Conservation (phyloP, 2,113 vertebrate species). For the Dromiciops gliroides region DNA sequence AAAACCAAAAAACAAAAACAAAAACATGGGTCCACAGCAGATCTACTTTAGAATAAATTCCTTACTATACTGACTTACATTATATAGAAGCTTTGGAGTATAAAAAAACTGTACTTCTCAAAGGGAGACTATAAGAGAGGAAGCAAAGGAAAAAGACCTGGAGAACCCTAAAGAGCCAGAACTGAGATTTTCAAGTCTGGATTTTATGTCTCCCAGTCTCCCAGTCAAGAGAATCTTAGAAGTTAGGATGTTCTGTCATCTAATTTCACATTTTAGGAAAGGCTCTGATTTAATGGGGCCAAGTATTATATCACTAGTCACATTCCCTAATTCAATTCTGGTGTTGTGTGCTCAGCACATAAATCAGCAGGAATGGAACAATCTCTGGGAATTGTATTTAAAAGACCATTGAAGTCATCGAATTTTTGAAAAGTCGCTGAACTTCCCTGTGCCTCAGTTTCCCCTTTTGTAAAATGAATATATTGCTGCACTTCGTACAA, state of each 20-base stretch:
- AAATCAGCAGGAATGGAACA: neutral
- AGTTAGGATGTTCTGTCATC: neutral
- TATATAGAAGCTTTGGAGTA: neutral
- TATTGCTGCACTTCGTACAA: neutral
- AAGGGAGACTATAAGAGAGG: neutral
- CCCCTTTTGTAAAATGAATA: neutral
- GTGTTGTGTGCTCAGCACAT: neutral
- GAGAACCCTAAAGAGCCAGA: neutral
- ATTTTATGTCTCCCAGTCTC: neutral
- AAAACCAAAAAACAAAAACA: no score
- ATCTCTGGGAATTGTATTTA: neutral
- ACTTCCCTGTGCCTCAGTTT: neutral
- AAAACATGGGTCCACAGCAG: neutral
- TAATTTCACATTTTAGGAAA: neutral
- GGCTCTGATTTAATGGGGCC: neutral
- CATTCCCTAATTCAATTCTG: neutral
- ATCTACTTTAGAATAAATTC: neutral
- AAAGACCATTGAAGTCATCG: neutral
- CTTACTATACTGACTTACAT: neutral
- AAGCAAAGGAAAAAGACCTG: neutral
- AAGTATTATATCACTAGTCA: neutral
- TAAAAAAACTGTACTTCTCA: neutral
- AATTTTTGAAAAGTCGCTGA: neutral
- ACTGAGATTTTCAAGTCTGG: neutral
- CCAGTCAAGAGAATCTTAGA: neutral